Base-by-base conservation (phyloP, 2,113 vertebrate species). In the Falco punctatus region DNA sequence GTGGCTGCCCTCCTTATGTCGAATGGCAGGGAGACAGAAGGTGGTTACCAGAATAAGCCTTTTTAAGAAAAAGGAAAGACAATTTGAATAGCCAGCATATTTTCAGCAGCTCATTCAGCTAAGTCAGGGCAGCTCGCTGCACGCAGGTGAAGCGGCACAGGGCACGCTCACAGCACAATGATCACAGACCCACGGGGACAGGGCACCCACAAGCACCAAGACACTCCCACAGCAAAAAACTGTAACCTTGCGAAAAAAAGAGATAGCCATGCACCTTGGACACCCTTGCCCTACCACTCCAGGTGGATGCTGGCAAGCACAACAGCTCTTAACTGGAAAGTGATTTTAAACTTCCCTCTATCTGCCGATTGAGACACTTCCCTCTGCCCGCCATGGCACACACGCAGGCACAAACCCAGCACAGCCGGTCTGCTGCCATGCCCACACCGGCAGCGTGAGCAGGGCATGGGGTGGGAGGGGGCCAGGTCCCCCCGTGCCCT, bases 111-210 rank as follows among this genome's bases (percentile, higher is more conserved):
- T 48, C 48, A 44, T 54, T 44, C 52, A 18, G 8, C 42, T 16
- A 38, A 10, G 64, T 1, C n/a, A 38, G 54, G 21, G 5, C 49
- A 49, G 19, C 20, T 33, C 7, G 0, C 11, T 0, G 4, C 35
- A 13, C 0, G 4, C 59, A 44, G n/a, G 44, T 26, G 51, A 77
- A 49, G 79, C 0, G 0, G 51, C 1, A 1, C 51, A 15, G 40
- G 55, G 17, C 1, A 0, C 0, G 8, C 52, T 64, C 4, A 4
- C 46, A 61, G 44, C 65, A 49, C 0, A 0, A 44, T 22, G 49
- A n/a, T 20, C 1, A 0, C 2, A 3, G 30, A 19, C 42, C 42
- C 33, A 23, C 0, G 0, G 46, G 54, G 30, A 64, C 18, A 28
- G 32, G 15, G 40, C 67, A 33, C 26, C 54, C 3, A 0, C 1